A percentile compares a stretch with the other conserved stretches of the same genome.
Evolutionary conservation across 1,140 invertebrate species (phyloP).

Genomic region (Hormaphis cornu): DNA sequence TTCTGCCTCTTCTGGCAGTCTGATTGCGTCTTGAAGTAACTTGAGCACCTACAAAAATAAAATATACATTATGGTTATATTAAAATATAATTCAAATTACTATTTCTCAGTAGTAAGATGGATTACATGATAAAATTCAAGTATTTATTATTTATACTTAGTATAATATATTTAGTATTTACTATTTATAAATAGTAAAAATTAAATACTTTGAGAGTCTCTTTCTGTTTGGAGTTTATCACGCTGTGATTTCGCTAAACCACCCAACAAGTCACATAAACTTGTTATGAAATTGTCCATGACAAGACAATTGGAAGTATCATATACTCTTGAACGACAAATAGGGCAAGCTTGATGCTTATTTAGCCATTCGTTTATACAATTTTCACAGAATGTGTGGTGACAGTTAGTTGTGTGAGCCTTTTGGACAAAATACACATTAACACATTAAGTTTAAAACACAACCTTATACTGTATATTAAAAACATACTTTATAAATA

Average conservation of each 20-base stretch:
- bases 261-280: conserved; percentile 22
- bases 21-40: no score
- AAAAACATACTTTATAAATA: not conserved
- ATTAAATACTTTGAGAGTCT: no score
- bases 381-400: conserved; percentile 67
- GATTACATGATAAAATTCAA: no score
- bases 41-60: no score
- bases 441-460: not conserved
- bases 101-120: no score
- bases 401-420: conserved; percentile 64
- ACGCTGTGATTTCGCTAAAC: conserved; percentile 16
- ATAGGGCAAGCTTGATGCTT: conserved; percentile 63
- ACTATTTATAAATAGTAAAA: no score
- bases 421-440: conserved; percentile 38
- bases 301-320: conserved; percentile 39
- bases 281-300: conserved; percentile 35
- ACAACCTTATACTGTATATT: not conserved
- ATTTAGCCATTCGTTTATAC: conserved; percentile 61
- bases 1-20: no score
- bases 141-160: no score
- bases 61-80: no score
- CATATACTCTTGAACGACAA: conserved; percentile 49
- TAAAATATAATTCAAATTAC: no score
- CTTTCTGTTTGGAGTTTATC: conserved; percentile 22
- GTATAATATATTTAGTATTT: no score